Evolutionary conservation across 2,888 invertebrate species (phyloP).

Genomic region (Pristionchus arcanus): DNA sequence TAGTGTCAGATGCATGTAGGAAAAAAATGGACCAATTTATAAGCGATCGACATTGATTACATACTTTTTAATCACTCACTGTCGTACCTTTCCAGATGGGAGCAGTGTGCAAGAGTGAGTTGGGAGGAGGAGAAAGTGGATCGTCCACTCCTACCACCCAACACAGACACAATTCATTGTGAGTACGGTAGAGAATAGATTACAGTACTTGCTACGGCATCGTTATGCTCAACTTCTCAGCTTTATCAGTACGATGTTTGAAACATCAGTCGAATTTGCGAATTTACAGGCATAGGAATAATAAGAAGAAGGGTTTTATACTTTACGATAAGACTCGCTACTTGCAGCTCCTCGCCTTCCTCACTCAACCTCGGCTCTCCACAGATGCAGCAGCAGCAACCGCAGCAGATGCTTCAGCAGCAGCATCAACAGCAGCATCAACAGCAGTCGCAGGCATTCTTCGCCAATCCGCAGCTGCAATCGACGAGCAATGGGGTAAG

Average conservation of each 20-base stretch:
- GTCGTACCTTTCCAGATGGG: too few relatives aligned
- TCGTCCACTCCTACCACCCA: neutral
- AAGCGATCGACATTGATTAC: too few relatives aligned
- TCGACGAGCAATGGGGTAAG: neutral
- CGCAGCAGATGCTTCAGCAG: slow-evolving; percentile 15
- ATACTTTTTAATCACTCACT: too few relatives aligned
- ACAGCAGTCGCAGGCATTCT: slow-evolving; percentile 5
- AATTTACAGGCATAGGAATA: too few relatives aligned
- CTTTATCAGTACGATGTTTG: too few relatives aligned
- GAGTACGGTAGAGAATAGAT: neutral
- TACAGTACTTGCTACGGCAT: too few relatives aligned
- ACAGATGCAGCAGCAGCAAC: neutral
- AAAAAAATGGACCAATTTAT: too few relatives aligned
- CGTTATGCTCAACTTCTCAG: too few relatives aligned
- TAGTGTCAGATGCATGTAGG: too few relatives aligned
- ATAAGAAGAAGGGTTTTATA: too few relatives aligned
- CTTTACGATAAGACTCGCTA: neutral
- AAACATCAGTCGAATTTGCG: too few relatives aligned
- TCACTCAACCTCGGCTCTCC: neutral
- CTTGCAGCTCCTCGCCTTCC: slow-evolving; percentile 17
- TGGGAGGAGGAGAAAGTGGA: neutral
- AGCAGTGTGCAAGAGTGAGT: neutral
- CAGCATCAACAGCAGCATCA: slow-evolving; percentile 51
- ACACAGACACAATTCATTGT: neutral
- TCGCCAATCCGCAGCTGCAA: neutral